Conservation (phyloP, 1,140 invertebrate genomes). For the Pararge aegeria region DNA sequence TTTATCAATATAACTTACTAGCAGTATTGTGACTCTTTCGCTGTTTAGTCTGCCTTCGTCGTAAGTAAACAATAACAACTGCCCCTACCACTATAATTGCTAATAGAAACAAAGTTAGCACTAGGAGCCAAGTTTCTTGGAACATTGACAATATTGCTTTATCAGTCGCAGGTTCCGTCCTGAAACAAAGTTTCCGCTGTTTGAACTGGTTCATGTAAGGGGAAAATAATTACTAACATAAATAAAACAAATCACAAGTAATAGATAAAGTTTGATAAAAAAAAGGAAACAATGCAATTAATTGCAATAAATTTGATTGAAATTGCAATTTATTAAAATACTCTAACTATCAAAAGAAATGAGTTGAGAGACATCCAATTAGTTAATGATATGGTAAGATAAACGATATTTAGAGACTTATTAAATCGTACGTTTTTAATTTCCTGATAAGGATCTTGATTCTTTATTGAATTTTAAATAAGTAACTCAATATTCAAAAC, state of each 20-base stretch:
- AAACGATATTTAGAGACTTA: no score
- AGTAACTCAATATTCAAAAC: no score
- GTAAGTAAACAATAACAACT: conserved; percentile 61
- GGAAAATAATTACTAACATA: background rate
- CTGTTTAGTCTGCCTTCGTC: conserved; percentile 58
- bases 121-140: conserved; percentile 74
- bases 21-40: conserved; percentile 63
- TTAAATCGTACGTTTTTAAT: no score
- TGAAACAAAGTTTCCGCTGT: conserved; percentile 43
- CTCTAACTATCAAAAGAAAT: no score
- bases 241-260: background rate
- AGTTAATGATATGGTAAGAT: no score
- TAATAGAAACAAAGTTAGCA: conserved; percentile 63
- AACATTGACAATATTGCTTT: conserved; percentile 73
- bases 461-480: no score
- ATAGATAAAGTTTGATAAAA: background rate
- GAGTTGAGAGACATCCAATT: no score
- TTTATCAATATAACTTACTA: conserved; percentile 49
- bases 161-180: conserved; percentile 71
- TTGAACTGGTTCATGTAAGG: background rate
- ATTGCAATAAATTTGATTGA: no score
- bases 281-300: background rate
- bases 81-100: conserved; percentile 57
- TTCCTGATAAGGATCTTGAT: no score
- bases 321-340: no score